Base-by-base conservation (phyloP, 2,797 vertebrate genomes). In the Acrossocheilus wenchowensis region DNA sequence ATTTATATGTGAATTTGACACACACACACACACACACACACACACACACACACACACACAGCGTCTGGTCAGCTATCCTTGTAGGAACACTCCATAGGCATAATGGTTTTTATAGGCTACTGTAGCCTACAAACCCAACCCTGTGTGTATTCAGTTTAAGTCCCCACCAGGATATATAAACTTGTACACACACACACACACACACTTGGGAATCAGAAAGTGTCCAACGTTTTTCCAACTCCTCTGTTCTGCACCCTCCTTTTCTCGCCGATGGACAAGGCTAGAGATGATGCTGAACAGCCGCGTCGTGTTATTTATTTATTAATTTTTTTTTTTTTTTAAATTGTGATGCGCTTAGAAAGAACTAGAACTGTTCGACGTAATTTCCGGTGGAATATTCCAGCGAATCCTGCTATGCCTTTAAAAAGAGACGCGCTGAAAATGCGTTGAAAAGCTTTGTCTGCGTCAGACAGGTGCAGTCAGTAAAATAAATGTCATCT, bases 321-420 rank as follows among this genome's bases (percentile, higher is more conserved):
- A 3, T 36, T 36, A 4, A 4, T 21, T 7, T 23, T 1, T 57
- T 21, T 34, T 30, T 2, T 57, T 7, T 39, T 23, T 78, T 54
- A 30, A 30, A 48, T 30, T 41, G 43, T 26, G 39, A n/a, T n/a
- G 66, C 0, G 34, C 39, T n/a, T 2, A 23, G 89, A 92, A 94
- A 45, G 78, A 14, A 52, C 88, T 45, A 87, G 92, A 92, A 90
- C 57, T 3, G 0, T 0, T 1, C 0, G 0, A 21, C 93, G 95
- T 95, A 94, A 95, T 82, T 88, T 96, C 95, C 95, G 93, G 90
- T 94, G 92, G 95, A 96, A 95, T 93, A 91, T 95, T 95, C 93
- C 91, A 94, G 92, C 41, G 83, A 88, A 86, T 75, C 84, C 85
- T 48, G 57, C 75, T 45, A 54, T 11, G 69, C 75, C 90, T 93